Evolutionary conservation across 2,888 invertebrate genomes (phyloP).

Genomic region (Trisateles emortualis): DNA sequence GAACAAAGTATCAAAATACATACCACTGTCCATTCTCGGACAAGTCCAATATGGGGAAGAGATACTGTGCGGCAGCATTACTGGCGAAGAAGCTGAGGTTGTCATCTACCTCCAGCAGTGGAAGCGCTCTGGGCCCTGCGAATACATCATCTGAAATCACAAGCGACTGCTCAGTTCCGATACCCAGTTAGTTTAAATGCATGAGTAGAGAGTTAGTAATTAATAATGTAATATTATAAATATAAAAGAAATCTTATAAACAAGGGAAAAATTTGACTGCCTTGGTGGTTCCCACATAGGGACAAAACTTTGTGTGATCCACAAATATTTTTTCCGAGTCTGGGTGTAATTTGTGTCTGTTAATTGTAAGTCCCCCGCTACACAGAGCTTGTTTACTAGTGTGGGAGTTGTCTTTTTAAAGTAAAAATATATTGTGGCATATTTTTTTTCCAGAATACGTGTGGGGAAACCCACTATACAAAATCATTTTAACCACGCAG

Average conservation of each 20-base stretch:
- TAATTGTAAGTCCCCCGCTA: no score
- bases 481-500: background rate
- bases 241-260: no score
- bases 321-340: no score
- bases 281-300: no score
- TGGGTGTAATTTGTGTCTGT: no score
- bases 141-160: conserved; percentile 74
- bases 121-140: conserved; percentile 88
- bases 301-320: no score
- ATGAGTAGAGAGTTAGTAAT: background rate
- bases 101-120: conserved; percentile 88
- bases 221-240: background rate
- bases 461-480: background rate
- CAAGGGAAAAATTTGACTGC: no score
- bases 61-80: conserved; percentile 90
- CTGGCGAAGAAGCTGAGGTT: conserved; percentile 90
- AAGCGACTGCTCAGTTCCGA: conserved; percentile 49
- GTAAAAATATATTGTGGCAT: no score
- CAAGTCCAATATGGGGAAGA: conserved; percentile 83
- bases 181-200: conserved; percentile 45
- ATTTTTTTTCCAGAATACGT: no score
- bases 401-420: no score
- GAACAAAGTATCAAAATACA: conserved; percentile 32
- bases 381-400: no score
- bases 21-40: conserved; percentile 71